A percentile compares a stretch with the other conserved stretches of the same genome.
Conservation (phyloP, 2,888 invertebrate genomes). For the Xestia ashworthii region DNA sequence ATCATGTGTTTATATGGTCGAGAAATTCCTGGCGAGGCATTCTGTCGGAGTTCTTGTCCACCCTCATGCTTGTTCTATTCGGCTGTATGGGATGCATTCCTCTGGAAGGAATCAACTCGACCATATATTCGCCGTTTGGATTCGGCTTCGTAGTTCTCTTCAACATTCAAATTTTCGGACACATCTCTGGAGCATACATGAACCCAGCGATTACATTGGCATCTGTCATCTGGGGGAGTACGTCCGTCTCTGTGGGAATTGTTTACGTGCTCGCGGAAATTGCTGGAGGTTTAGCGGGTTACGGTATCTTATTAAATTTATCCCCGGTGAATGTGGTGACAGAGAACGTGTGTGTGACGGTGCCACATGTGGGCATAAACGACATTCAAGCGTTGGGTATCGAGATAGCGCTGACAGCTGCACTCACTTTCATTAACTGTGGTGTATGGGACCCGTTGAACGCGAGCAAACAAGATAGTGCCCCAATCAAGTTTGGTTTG, state of each 20-base stretch:
- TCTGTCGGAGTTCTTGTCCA: slow-evolving; percentile 92
- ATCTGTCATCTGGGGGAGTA: slow-evolving; percentile 90
- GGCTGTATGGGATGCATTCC: slow-evolving; percentile 94
- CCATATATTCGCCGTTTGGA: slow-evolving; percentile 88
- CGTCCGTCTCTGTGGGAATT: slow-evolving; percentile 89
- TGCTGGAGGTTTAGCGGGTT: slow-evolving; percentile 93
- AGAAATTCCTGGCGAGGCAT: slow-evolving; percentile 73
- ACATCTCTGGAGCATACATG: slow-evolving; percentile 94
- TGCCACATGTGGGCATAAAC: slow-evolving; percentile 86
- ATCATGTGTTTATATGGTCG: slow-evolving; percentile 71
- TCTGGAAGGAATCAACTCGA: slow-evolving; percentile 82
- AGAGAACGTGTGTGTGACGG: slow-evolving; percentile 92
- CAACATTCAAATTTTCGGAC: slow-evolving; percentile 93
- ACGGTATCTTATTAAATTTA: slow-evolving; percentile 90
- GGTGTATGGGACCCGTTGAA: slow-evolving; percentile 94
- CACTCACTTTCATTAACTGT: slow-evolving; percentile 92
- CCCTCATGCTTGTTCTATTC: slow-evolving; percentile 92
- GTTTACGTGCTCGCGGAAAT: slow-evolving; percentile 92
- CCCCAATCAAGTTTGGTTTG: slow-evolving; percentile 92
- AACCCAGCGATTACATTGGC: slow-evolving; percentile 94
- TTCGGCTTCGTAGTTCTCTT: slow-evolving; percentile 94
- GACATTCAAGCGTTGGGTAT: slow-evolving; percentile 90
- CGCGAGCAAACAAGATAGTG: slow-evolving; percentile 91
- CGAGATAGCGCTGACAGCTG: slow-evolving; percentile 92
- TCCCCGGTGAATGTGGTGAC: slow-evolving; percentile 81